Conservation (phyloP, 2,797 vertebrate genomes). For the Siniperca scherzeri region DNA sequence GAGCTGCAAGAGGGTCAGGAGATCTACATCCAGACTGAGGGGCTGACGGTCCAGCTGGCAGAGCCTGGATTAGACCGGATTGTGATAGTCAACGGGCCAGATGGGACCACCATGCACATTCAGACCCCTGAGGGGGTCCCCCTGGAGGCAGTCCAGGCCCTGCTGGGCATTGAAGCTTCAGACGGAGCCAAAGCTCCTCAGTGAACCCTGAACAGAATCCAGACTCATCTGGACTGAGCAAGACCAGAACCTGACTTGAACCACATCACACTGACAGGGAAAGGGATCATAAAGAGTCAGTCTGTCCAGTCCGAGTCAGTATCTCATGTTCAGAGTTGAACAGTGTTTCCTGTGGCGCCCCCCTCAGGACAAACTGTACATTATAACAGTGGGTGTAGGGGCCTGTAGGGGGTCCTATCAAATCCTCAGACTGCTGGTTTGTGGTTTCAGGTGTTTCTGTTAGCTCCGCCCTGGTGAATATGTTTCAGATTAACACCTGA, state of each 20-base stretch:
- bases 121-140: conserved; percentile 85
- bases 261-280: background rate
- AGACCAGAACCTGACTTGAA: conserved; percentile 16
- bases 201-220: conserved; percentile 38
- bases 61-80: conserved; percentile 84
- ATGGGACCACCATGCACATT: conserved; percentile 87
- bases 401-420: background rate
- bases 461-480: background rate
- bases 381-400: background rate
- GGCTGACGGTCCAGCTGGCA: conserved; percentile 84
- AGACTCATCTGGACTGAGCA: background rate
- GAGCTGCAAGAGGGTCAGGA: conserved; percentile 83
- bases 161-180: conserved; percentile 85
- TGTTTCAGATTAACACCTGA: conserved; percentile 2
- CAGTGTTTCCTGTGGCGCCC: background rate
- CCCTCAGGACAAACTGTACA: background rate
- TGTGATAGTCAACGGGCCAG: conserved; percentile 84
- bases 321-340: background rate
- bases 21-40: conserved; percentile 88
- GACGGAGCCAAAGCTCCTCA: conserved; percentile 74
- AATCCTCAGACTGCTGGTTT: background rate
- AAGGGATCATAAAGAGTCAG: conserved; percentile 2
- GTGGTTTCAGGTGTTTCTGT: background rate
- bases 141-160: conserved; percentile 86
- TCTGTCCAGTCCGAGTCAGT: background rate